Conservation (phyloP, 2,113 vertebrate species). For the Charina bottae region DNA sequence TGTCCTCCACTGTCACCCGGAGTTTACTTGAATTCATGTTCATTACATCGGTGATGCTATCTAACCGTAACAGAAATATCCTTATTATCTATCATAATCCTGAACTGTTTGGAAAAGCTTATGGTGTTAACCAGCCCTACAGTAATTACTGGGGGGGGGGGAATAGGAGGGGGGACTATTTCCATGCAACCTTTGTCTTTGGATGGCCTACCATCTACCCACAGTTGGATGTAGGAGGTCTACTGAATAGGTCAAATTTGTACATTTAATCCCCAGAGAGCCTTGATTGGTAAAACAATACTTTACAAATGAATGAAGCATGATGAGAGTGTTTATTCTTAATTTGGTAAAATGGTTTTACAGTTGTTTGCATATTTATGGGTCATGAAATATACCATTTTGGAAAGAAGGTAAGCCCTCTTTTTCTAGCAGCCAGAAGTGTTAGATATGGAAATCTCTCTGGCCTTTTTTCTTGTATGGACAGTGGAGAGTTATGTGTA, state of each 20-base stretch:
- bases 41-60: no score
- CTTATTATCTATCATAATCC: conserved; percentile 20
- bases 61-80: conserved; percentile 40
- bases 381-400: not conserved
- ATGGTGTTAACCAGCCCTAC: not conserved
- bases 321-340: not conserved
- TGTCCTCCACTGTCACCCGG: no score
- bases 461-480: not conserved
- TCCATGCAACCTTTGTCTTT: conserved; percentile 25
- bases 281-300: not conserved
- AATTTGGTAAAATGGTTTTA: not conserved
- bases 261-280: not conserved
- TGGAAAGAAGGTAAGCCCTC: no score
- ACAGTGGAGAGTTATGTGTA: not conserved
- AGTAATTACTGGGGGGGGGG: conserved; percentile 14
- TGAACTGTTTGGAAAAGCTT: conserved; percentile 8
- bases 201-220: conserved; percentile 4
- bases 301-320: not conserved
- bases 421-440: not conserved
- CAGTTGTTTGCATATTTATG: not conserved
- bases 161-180: not conserved
- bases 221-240: not conserved
- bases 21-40: no score
- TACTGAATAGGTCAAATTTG: not conserved
- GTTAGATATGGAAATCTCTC: not conserved